Evolutionary conservation across 2,113 vertebrate species (phyloP).

Genomic region (Trichechus manatus): DNA sequence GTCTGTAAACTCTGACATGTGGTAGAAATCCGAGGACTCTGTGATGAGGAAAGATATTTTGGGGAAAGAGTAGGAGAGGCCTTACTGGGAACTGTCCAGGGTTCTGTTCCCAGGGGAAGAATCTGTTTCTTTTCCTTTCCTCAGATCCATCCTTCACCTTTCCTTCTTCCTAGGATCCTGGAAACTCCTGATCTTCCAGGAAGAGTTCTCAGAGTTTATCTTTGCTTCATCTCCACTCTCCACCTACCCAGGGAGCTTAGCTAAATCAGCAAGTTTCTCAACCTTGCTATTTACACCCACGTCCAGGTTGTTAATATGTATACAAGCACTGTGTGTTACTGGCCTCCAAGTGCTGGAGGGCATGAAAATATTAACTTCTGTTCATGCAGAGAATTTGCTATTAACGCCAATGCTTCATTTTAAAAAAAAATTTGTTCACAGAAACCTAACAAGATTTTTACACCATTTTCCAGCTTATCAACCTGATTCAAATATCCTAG

Average conservation of each 20-base stretch:
- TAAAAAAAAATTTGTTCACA: background rate
- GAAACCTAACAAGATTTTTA: slow-evolving; percentile 68
- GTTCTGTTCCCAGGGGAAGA: background rate
- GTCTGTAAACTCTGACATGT: background rate
- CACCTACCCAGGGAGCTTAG: background rate
- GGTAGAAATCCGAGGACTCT: background rate
- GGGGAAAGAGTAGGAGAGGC: background rate
- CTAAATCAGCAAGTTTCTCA: slow-evolving; percentile 39
- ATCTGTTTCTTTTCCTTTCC: background rate
- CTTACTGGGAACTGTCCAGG: background rate
- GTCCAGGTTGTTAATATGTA: slow-evolving; percentile 58
- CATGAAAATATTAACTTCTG: slow-evolving; percentile 67
- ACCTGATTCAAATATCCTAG: slow-evolving; percentile 56
- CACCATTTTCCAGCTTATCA: slow-evolving; percentile 62
- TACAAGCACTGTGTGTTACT: background rate
- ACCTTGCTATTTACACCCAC: background rate
- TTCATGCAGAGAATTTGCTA: slow-evolving; percentile 74
- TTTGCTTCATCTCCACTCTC: background rate
- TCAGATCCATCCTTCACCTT: background rate
- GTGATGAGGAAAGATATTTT: background rate
- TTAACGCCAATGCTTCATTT: slow-evolving; percentile 64
- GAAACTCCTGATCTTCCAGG: background rate
- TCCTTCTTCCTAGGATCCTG: background rate
- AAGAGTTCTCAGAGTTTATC: background rate
- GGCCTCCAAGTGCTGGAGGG: background rate